A percentile compares a stretch with the other conserved stretches of the same genome.
Conservation (phyloP, 2,113 vertebrate species). For the Ctenomys sociabilis region DNA sequence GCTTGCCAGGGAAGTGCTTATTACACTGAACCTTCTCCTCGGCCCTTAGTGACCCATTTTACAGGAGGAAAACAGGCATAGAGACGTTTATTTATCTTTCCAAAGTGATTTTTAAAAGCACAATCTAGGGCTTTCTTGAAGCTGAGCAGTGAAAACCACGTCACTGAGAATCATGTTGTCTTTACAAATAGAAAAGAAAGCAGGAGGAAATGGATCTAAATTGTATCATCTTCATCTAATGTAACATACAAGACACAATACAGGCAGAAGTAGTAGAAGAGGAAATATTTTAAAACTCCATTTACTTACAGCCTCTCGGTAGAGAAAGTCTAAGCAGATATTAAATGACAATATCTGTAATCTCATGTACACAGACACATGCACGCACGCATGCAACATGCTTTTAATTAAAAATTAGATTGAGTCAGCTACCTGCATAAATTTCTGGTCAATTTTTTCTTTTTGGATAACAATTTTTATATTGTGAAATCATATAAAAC, state of each 20-base stretch:
- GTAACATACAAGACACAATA: background rate
- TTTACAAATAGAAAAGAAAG: background rate
- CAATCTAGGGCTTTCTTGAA: background rate
- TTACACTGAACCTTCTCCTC: too few species aligned
- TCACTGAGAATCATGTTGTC: background rate
- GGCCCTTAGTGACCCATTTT: background rate
- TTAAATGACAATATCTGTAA: background rate
- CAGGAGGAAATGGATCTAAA: background rate
- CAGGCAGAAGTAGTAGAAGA: background rate
- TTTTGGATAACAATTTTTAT: background rate
- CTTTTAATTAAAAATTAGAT: background rate
- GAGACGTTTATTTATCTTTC: background rate
- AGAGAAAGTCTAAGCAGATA: background rate
- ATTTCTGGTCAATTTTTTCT: background rate
- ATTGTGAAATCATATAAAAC: background rate
- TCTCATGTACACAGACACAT: background rate
- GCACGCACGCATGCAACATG: background rate
- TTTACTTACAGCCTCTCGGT: background rate
- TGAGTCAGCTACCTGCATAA: background rate
- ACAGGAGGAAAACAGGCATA: background rate
- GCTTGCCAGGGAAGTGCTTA: too few species aligned
- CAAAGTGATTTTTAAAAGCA: constrained; percentile 5
- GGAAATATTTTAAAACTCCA: background rate
- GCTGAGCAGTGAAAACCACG: background rate
- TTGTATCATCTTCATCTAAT: background rate